Percentiles rank a stretch among this genome's conserved stretches.
Conservation (phyloP, 2,797 vertebrate genomes). For the Pyrocephalus nanus region DNA sequence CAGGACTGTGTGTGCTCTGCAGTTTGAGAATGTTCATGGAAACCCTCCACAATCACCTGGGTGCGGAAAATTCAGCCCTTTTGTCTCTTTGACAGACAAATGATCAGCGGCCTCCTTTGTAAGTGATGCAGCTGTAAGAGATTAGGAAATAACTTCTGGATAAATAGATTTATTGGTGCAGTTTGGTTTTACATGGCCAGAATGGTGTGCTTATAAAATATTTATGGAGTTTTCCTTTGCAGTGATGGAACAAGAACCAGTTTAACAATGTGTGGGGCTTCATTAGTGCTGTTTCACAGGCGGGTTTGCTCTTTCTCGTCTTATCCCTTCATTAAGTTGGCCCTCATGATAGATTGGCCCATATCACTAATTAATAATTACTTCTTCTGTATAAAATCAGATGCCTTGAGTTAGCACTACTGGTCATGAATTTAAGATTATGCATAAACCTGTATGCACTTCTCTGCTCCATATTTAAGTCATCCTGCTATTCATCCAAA, state of each 20-base stretch:
- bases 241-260: neutral
- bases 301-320: conserved; percentile 40
- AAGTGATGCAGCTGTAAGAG: conserved; percentile 42
- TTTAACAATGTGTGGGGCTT: conserved; percentile 27
- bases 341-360: conserved; percentile 14
- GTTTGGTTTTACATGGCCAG: conserved; percentile 41
- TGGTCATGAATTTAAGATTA: conserved; percentile 64
- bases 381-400: conserved; percentile 27
- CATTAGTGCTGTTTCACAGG: neutral
- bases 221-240: conserved; percentile 63
- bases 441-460: conserved; percentile 54
- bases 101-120: neutral
- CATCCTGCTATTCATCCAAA: conserved; percentile 73
- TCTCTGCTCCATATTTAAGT: conserved; percentile 69
- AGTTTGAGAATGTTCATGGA: accelerated
- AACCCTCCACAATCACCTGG: accelerated
- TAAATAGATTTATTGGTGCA: conserved; percentile 63
- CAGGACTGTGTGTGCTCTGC: accelerated
- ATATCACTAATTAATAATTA: conserved; percentile 73
- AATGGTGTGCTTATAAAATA: conserved; percentile 69
- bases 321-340: conserved; percentile 40
- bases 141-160: conserved; percentile 38
- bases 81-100: neutral
- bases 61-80: neutral
- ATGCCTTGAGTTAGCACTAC: conserved; percentile 46